Base-by-base conservation (phyloP, 2,888 invertebrate species). In the Orchestes rusci region DNA sequence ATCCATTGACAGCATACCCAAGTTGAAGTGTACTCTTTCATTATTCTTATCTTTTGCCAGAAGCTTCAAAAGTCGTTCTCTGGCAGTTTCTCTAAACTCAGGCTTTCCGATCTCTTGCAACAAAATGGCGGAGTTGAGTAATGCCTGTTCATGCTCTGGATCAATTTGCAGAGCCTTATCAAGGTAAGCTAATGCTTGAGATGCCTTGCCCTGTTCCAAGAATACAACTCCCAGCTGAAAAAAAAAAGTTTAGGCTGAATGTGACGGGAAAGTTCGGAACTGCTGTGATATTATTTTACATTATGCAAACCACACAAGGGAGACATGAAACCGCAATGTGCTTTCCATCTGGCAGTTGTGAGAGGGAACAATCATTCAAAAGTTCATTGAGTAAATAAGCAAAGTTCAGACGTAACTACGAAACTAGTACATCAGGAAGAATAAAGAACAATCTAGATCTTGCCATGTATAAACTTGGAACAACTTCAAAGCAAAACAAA, bases 1-100 rank as follows among this genome's bases (percentile, higher is more conserved):
- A 66, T 96, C 95, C 93, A 94, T 95, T 30, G 93, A 87, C 32
- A 96, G 71, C 95, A 96, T 95, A 53, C 93, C 95, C 41, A 94
- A 74, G 73, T 95, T 94, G 69, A 96, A 96, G 68, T 89, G 90
- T 3, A 94, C 86, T 48, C 93, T 78, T 64, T 94, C 92, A 66
- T 95, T 94, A 46, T 80, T 81, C 1, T 79, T 73, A 55, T 80
- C 79, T 63, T 84, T 84, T 56, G 83, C 77, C 34, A 92, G 71
- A 23, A 95, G 75, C 60, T 87, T 86, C 28, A 88, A 72, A 2
- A 95, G 76, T 38, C 95, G 74, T 59, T 88, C 83, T 42, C 84
- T 72, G 1, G 91, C 90, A 15, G 88, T 74, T 64, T 84, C 83
- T 45, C 91, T 74, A 45, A 88, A 70, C 59, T 87, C 85, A 0